Base-by-base conservation (phyloP, 2,888 invertebrate species). In the Dolichomitus sp. region DNA sequence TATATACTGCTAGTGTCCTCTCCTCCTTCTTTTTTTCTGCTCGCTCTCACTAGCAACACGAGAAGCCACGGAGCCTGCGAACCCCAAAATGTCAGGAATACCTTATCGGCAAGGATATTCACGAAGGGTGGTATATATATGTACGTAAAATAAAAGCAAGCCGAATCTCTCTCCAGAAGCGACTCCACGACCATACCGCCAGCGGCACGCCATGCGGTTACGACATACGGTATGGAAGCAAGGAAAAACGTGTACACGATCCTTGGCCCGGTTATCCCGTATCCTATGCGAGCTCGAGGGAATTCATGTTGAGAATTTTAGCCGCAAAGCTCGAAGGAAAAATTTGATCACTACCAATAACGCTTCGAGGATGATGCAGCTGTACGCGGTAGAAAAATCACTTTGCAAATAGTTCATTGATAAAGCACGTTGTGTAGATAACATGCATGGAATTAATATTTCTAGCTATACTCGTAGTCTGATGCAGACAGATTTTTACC, bases 51-150 rank as follows among this genome's bases (percentile, higher is more conserved):
- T 17, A 17, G 61, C 52, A 27, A 12, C 57, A 19, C 12, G 48
- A 37, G 54, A 72, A 70, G 65, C 50, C 52, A 54, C 77, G 61
- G 66, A 68, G 66, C 50, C 59, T 48, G 50, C 42, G 65, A 52
- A 65, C 54, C 81, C 61, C 68, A n/a, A 68, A 81, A 69, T 33
- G 81, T 81, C 81, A 69, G 77, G 81, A 81, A 81, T 81, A 74
- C 30, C 81, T 81, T 78, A 74, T 81, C 81, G 77, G 77, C 77
- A 30, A 30, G 77, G 77, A 74, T 74, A 81, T 76, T 76, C 66
- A 37, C 23, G 19, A 45, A 52, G n/a, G 61, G 11, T 61, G 57
- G n/a, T 63, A 73, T 19, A 30, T 30, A 30, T 23, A 68, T 2
- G 37, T 50, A 81, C 77, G 63, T 81, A 69, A 69, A 77, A 77